Evolutionary conservation across 1,140 invertebrate species (phyloP), one percentile per base, ranked within the genome.

Genomic region (Diabrotica undecimpunctata): DNA sequence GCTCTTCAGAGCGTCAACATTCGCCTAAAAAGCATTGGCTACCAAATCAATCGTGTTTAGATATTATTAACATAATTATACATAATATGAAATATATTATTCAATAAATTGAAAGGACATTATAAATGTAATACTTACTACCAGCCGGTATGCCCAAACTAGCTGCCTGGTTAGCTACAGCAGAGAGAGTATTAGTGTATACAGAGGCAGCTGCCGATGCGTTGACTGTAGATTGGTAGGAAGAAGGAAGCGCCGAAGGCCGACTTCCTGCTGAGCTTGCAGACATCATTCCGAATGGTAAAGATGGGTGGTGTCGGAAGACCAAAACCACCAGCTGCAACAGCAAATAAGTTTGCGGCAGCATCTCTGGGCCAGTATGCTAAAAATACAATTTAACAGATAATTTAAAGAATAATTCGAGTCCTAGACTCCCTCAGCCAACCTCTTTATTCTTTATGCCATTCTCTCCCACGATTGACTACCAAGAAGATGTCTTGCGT

Each of bases 81-180:
- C n/a, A n/a, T n/a, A n/a, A n/a, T n/a, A 25, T 14, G 25, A n/a
- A 25, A 6, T 55, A n/a, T 0, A 53, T 35, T 12, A 36, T 50
- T 60, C 7, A 5, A 36, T 12, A 9, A 46, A 59, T n/a, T 6
- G 5, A 55, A 55, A 12, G 10, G 13, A 35, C 0, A 1, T 2
- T 2, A 13, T 12, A 13, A 12, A 9, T 13, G 14, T 7, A 38
- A 11, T 59, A 84, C 85, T 86, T 73, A 88, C 86, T 88, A 74
- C 86, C 86, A 57, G 78, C 79, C 50, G 86, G 86, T 71, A 86
- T 80, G 66, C 87, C 86, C 70, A 93, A 79, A 74, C 88, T 90
- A 41, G 90, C 90, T 37, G 90, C 90, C 79, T 92, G 90, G 77
- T 86, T 91, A 61, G 90, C 90, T 37, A 89, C 90, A 62, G 90